Conservation (phyloP, 2,888 invertebrate genomes). For the Drosophila flavopinicola region DNA sequence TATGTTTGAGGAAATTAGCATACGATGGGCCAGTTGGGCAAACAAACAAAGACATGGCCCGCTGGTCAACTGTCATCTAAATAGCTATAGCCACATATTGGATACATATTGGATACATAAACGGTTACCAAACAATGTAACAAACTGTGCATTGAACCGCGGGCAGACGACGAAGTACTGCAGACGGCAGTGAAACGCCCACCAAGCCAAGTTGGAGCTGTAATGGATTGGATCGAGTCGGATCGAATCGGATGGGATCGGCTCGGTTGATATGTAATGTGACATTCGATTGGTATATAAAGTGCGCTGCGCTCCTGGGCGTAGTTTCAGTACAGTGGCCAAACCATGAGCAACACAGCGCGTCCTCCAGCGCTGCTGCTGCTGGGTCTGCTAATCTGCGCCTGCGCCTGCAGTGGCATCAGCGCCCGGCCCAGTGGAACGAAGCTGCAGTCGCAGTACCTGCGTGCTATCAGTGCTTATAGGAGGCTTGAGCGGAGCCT, state of each 20-base stretch:
- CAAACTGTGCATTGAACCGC: slow-evolving; percentile 46
- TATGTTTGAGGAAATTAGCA: slow-evolving; percentile 43
- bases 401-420: slow-evolving; percentile 31
- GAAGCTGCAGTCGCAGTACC: slow-evolving; percentile 75
- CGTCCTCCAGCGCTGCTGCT: slow-evolving; percentile 28
- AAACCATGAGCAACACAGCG: slow-evolving; percentile 30
- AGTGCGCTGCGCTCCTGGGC: slow-evolving; percentile 26
- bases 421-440: slow-evolving; percentile 27
- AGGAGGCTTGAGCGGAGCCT: slow-evolving; percentile 76
- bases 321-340: slow-evolving; percentile 38
- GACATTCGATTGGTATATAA: slow-evolving; percentile 43
- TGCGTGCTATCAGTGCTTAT: slow-evolving; percentile 79
- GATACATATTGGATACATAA: slow-evolving; percentile 1
- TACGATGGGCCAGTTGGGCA: slow-evolving; percentile 22
- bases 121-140: slow-evolving; percentile 39
- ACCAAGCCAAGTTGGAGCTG: slow-evolving; percentile 47
- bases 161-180: slow-evolving; percentile 3
- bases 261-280: slow-evolving; percentile 4
- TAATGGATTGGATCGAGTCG: slow-evolving; percentile 10
- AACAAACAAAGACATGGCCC: slow-evolving; percentile 36
- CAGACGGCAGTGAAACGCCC: slow-evolving; percentile 23
- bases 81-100: background rate
- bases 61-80: slow-evolving; percentile 22
- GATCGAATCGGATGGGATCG: slow-evolving; percentile 1
- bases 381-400: slow-evolving; percentile 36